A percentile compares a stretch with the other conserved stretches of the same genome.
These are phyloP conservation scores for Pongo pygmaeus DNA, from an alignment of 2,113 vertebrate genomes.

Conservation along the genomic window DNA sequence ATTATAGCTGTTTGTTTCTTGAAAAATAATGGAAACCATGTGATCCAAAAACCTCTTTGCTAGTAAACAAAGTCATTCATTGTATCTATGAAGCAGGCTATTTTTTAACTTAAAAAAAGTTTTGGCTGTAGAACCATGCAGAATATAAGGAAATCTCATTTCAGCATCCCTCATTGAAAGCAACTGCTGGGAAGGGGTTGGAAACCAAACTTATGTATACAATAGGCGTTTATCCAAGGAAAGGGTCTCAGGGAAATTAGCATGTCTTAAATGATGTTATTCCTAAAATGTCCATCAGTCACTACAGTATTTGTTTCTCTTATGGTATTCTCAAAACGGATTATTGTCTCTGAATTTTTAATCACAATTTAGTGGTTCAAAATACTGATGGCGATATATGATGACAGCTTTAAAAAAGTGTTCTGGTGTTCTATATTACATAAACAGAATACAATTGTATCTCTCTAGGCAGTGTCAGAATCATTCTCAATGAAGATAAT, in stretches of 20 bases:
- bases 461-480: constrained; percentile 65
- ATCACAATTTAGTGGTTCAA: constrained; percentile 81
- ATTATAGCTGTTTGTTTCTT: neutral
- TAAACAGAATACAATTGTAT: constrained; percentile 72
- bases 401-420: constrained; percentile 55
- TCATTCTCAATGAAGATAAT: constrained; percentile 75
- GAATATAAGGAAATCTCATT: constrained; percentile 66
- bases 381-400: constrained; percentile 78
- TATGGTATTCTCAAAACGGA: constrained; percentile 71
- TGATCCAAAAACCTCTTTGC: constrained; percentile 29
- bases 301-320: constrained; percentile 74
- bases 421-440: constrained; percentile 60
- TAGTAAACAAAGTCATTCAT: constrained; percentile 54
- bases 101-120: neutral
- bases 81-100: neutral
- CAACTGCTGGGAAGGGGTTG: constrained; percentile 64
- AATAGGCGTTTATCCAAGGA: constrained; percentile 60
- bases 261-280: constrained; percentile 74
- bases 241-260: constrained; percentile 62
- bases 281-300: constrained; percentile 73
- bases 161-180: constrained; percentile 44
- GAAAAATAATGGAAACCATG: constrained; percentile 14
- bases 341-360: constrained; percentile 80
- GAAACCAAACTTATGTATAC: constrained; percentile 65
- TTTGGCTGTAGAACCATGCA: neutral